Percentiles rank a stretch among this genome's conserved stretches.
These are phyloP conservation scores for Apogon talboti DNA, from an alignment of 2,797 vertebrate species.

Conservation along the genomic window DNA sequence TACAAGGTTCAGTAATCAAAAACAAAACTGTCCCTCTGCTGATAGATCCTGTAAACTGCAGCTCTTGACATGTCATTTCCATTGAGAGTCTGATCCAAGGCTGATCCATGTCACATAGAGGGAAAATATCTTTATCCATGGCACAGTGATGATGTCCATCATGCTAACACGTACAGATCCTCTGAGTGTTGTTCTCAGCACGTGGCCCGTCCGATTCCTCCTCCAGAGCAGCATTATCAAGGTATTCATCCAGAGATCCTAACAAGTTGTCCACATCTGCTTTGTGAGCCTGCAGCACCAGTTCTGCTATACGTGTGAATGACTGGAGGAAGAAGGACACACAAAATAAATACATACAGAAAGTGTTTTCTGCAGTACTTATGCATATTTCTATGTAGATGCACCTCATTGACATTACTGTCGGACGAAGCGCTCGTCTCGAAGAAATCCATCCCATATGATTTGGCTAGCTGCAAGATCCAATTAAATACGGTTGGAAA, in stretches of 20 bases:
- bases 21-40: constrained; percentile 44
- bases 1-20: constrained; percentile 3
- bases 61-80: not conserved
- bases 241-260: constrained; percentile 76
- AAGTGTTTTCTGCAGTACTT: not conserved
- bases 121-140: not conserved
- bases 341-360: not conserved
- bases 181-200: constrained; percentile 67
- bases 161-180: constrained; percentile 88
- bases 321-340: constrained; percentile 78
- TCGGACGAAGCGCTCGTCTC: constrained; percentile 92
- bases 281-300: constrained; percentile 92
- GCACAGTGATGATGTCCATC: not conserved
- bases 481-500: constrained; percentile 22
- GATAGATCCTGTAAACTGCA: constrained; percentile 43
- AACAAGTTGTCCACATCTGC: constrained; percentile 87
- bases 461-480: constrained; percentile 87
- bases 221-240: constrained; percentile 81
- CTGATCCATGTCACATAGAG: constrained; percentile 4
- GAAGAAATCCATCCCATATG: constrained; percentile 93
- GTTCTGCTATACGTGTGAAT: constrained; percentile 89
- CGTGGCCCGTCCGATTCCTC: constrained; percentile 78
- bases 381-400: not conserved
- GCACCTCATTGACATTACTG: constrained; percentile 89
- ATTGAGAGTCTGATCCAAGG: not conserved